These are phyloP conservation scores for Erpobdella octoculata DNA, from an alignment of 2,888 invertebrate species.

Conservation along the genomic window DNA sequence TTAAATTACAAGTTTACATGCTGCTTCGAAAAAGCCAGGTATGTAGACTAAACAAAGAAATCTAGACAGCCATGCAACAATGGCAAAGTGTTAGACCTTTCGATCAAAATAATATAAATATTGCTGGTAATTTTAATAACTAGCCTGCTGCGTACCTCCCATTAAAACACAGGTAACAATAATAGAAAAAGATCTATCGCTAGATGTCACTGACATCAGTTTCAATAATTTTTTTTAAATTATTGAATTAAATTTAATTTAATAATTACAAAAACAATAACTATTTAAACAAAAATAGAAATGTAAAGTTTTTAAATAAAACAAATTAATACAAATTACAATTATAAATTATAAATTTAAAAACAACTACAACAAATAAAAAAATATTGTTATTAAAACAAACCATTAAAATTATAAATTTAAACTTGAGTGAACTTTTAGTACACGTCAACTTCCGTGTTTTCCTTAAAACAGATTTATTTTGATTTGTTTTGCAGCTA, in stretches of 20 bases:
- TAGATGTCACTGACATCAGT: neutral
- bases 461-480: neutral
- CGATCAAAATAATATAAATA: too few species aligned
- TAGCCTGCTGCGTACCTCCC: conserved; percentile 15
- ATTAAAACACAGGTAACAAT: conserved; percentile 26
- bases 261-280: neutral
- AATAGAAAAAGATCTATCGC: neutral
- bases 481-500: neutral
- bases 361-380: neutral
- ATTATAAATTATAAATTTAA: neutral
- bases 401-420: too few species aligned
- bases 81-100: too few species aligned
- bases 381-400: neutral
- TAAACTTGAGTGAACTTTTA: conserved; percentile 14
- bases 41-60: too few species aligned
- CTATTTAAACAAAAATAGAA: too few species aligned
- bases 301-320: neutral
- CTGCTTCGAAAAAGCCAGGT: too few species aligned
- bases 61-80: too few species aligned
- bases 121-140: neutral
- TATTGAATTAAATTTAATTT: neutral
- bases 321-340: neutral
- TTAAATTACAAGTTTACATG: too few species aligned
- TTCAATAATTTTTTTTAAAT: neutral
- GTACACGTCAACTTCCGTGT: conserved; percentile 24